A percentile compares a stretch with the other conserved stretches of the same genome.
phyloP scores from a whole-genome alignment of 2,113 vertebrate genomes.

The Myotis brandtii region DNA sequence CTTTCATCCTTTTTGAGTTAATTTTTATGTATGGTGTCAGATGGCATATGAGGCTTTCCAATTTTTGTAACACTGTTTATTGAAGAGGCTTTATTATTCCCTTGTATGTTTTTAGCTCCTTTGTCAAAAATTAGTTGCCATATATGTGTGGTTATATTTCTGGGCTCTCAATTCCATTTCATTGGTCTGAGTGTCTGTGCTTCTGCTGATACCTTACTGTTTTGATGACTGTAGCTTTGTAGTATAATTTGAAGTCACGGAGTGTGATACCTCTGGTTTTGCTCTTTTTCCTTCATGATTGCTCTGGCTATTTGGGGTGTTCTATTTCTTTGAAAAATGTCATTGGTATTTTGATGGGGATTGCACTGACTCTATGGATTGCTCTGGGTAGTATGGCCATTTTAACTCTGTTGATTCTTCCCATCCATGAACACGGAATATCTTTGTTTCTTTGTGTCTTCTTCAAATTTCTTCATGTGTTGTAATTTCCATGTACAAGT shows the following conservation, averaged over 20 bases:
- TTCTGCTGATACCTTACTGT: neutral
- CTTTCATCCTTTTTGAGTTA: neutral
- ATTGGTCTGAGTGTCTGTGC: neutral
- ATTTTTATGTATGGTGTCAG: neutral
- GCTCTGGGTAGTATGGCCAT: neutral
- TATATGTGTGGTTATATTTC: neutral
- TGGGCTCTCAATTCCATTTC: neutral
- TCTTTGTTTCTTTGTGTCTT: neutral
- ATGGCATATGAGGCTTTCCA: neutral
- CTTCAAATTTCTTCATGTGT: neutral
- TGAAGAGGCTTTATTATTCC: neutral
- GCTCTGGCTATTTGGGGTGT: neutral
- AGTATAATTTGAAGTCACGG: neutral
- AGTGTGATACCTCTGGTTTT: neutral
- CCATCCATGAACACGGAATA: neutral
- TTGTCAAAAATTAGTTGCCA: neutral
- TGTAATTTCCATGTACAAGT: neutral
- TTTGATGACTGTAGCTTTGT: neutral
- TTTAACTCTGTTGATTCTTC: neutral
- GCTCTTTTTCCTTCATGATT: neutral
- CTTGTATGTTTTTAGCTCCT: neutral
- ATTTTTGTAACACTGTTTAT: neutral
- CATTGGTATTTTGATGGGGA: neutral
- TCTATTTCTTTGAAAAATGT: neutral
- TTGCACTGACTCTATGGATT: neutral